These are phyloP conservation scores for Drosophila melanosoma DNA, from an alignment of 2,888 invertebrate species.

Conservation along the genomic window DNA sequence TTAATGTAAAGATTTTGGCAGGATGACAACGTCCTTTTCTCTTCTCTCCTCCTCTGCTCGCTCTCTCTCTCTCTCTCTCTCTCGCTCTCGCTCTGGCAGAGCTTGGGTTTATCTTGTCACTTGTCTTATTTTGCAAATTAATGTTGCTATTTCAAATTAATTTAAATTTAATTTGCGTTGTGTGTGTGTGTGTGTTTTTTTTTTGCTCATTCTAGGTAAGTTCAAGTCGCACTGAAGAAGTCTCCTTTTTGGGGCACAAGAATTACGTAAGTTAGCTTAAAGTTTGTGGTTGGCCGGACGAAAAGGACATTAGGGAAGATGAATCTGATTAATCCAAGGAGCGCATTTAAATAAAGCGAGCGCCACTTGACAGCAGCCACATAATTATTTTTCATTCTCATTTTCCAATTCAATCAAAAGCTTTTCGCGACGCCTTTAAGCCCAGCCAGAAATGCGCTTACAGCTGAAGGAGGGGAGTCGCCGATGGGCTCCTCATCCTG, in stretches of 20 bases:
- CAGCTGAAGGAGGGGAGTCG: conserved; percentile 14
- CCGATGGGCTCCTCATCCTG: conserved; percentile 5
- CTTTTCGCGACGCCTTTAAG: conserved; percentile 45
- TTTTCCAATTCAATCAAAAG: conserved; percentile 71
- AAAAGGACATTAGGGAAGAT: conserved; percentile 16
- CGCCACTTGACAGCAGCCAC: conserved; percentile 49
- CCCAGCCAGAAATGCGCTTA: conserved; percentile 50
- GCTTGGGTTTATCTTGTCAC: conserved; percentile 40
- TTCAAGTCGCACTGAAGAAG: conserved; percentile 22
- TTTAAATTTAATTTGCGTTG: conserved; percentile 64
- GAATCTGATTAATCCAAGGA: conserved; percentile 22
- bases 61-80: neutral
- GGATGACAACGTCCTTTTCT: conserved; percentile 25
- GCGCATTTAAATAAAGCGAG: conserved; percentile 43
- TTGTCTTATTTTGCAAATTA: conserved; percentile 42
- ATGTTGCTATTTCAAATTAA: conserved; percentile 55
- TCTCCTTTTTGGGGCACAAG: neutral
- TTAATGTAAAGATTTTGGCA: conserved; percentile 71
- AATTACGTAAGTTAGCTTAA: conserved; percentile 38
- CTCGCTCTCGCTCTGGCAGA: neutral
- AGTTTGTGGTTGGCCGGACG: neutral
- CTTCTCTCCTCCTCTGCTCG: neutral
- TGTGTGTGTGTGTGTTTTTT: conserved; percentile 1
- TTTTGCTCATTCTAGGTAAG: conserved; percentile 69
- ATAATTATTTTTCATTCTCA: conserved; percentile 77